Base-by-base conservation (phyloP, 2,797 vertebrate species). In the Staurois parvus region DNA sequence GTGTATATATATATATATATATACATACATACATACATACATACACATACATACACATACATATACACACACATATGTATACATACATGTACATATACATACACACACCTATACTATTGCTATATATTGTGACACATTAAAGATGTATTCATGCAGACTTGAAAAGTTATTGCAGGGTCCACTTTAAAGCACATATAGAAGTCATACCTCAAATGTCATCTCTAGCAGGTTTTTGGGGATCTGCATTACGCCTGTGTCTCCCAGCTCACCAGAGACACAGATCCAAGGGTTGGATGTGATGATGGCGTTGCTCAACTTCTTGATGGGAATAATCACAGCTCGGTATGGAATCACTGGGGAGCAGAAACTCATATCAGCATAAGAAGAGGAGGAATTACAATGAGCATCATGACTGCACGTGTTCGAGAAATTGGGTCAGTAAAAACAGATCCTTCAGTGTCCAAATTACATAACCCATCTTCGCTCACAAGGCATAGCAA, bases 271-370 rank as follows among this genome's bases (percentile, higher is more conserved):
- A 0, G 97, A 98, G 21, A 99, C 96, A 74, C 98, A 99, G 86
- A 99, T 95, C 98, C 98, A 99, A 0, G 98, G 98, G 88, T 98
- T 97, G 0, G 98, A 98, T 0, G 98, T 98, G 59, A 96, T 98
- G 94, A 99, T 98, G 0, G 97, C 93, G 26, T 98, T 99, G 92
- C 97, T 99, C 83, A 99, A 94, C 88, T 99, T 99, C 92, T 98
- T 99, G 92, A 98, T 99, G 69, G 98, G 98, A 88, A 99, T 96
- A 73, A 99, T 98, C 87, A 98, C 96, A 0, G 96, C 96, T 81
- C 97, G 96, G 84, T 99, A 99, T 0, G 97, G 97, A 89, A 99
- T 98, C 93, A 96, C 98, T 99, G 85, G 32, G 30, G 79, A 37
- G 45, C 15, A 37, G 30, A 28, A 10, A 59, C 12, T 56, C 29